Percentiles rank a stretch among this genome's conserved stretches.
These are phyloP conservation scores for Puffinus mauretanicus DNA, from an alignment of 2,113 vertebrate genomes.

Conservation along the genomic window DNA sequence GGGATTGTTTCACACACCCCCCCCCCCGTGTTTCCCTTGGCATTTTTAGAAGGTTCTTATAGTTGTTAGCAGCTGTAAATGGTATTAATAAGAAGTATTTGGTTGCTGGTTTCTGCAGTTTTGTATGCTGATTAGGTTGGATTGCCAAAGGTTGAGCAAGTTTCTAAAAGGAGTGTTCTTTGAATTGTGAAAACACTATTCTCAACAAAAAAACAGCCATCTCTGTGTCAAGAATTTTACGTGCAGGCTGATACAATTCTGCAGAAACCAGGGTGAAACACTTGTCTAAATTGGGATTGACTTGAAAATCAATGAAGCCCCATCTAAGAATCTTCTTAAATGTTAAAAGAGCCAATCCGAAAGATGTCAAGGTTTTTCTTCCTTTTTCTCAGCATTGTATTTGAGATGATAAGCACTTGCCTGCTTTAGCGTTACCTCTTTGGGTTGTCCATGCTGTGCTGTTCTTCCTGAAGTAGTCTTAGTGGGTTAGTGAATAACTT, in stretches of 20 bases:
- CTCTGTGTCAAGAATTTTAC: slow-evolving; percentile 1
- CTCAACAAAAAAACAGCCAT: not conserved
- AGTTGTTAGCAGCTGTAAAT: slow-evolving; percentile 39
- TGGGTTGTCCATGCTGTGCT: not conserved
- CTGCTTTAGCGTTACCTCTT: not conserved
- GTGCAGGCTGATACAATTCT: slow-evolving; percentile 10
- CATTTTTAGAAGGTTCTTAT: not conserved
- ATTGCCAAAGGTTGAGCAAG: slow-evolving; percentile 56
- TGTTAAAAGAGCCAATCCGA: not conserved
- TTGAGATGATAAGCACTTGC: not conserved
- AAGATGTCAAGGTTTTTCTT: not conserved
- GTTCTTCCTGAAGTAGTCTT: not conserved
- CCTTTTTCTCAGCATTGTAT: not conserved
- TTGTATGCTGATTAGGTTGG: slow-evolving; percentile 40
- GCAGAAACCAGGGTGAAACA: not conserved
- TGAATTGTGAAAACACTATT: slow-evolving; percentile 34
- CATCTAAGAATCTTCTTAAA: not conserved
- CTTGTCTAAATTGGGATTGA: not conserved
- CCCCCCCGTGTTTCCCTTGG: slow-evolving; percentile 45
- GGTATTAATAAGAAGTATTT: slow-evolving; percentile 36
- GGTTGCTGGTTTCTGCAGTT: slow-evolving; percentile 46
- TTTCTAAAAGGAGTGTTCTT: slow-evolving; percentile 65
- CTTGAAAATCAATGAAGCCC: not conserved
- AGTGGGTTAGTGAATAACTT: not conserved
- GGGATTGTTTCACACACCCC: slow-evolving; percentile 21